phyloP scores from a whole-genome alignment of 2,113 vertebrate species.

The Sorex araneus region DNA sequence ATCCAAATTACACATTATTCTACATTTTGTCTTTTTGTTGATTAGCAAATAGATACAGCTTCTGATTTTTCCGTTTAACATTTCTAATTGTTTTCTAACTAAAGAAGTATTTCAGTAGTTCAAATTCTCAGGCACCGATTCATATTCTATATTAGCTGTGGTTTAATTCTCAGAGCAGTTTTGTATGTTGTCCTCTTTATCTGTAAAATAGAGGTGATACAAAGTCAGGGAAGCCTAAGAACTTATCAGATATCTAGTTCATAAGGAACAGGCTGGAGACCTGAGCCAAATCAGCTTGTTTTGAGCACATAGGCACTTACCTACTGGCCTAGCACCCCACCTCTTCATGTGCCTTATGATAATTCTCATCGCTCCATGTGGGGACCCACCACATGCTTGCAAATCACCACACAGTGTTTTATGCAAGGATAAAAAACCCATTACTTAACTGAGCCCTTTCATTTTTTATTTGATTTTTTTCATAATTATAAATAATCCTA shows the following conservation, averaged over 20 bases:
- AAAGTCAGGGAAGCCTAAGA: not conserved
- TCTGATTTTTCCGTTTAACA: not conserved
- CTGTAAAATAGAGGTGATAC: slow-evolving; percentile 2
- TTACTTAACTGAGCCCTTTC: slow-evolving; percentile 31
- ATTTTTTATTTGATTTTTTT: slow-evolving; percentile 53
- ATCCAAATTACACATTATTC: not conserved
- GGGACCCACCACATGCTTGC: not conserved
- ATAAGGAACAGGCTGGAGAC: not conserved
- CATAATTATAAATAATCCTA: slow-evolving; percentile 33
- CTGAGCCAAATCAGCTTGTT: not conserved
- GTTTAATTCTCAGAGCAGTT: slow-evolving; percentile 18
- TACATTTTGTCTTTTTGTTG: not conserved
- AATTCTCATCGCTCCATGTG: not conserved
- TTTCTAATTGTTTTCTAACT: slow-evolving; percentile 12
- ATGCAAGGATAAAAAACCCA: not conserved
- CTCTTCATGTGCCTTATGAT: not conserved
- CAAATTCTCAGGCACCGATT: not conserved
- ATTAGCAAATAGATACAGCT: not conserved
- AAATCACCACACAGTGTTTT: not conserved
- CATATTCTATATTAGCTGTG: not conserved
- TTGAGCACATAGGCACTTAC: not conserved
- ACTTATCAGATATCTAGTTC: not conserved
- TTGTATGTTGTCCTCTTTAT: not conserved
- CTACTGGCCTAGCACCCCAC: not conserved
- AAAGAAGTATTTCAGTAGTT: not conserved